These are phyloP conservation scores for Drosophila micromelanica DNA, from an alignment of 1,140 invertebrate species.

Conservation along the genomic window DNA sequence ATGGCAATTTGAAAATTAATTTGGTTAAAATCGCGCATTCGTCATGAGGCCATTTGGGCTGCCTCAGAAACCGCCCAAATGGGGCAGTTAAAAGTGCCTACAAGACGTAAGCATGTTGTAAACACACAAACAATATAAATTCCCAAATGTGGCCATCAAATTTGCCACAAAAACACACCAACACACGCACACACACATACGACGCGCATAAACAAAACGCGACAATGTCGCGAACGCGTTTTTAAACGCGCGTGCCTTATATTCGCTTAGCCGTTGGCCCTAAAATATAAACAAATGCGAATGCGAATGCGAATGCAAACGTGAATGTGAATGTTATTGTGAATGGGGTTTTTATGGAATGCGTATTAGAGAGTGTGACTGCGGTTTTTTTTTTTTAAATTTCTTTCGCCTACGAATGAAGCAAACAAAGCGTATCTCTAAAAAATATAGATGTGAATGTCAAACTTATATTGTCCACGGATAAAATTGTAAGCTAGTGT, in stretches of 20 bases:
- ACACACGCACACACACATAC: not conserved
- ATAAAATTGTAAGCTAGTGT: no score
- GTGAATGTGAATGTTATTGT: conserved; percentile 3
- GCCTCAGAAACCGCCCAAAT: conserved; percentile 2
- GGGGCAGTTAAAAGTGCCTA: conserved; percentile 15
- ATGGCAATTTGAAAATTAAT: conserved; percentile 59
- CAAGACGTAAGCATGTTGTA: conserved; percentile 28
- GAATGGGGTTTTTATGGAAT: conserved; percentile 14
- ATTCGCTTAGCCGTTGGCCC: conserved; percentile 23
- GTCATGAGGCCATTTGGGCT: conserved; percentile 11
- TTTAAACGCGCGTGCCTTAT: conserved; percentile 33
- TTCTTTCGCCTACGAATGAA: not conserved
- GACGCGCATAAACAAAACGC: conserved; percentile 15
- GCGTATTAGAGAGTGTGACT: conserved; percentile 4
- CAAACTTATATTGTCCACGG: no score
- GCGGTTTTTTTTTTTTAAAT: not conserved
- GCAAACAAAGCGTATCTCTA: not conserved
- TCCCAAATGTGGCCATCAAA: conserved; percentile 26
- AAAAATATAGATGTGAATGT: not conserved
- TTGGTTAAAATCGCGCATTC: conserved; percentile 38
- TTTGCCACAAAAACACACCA: conserved; percentile 11
- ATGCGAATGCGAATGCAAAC: conserved; percentile 22
- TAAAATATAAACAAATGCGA: conserved; percentile 39
- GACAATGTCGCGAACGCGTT: conserved; percentile 38
- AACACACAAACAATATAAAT: conserved; percentile 18